A percentile compares a stretch with the other conserved stretches of the same genome.
These are phyloP conservation scores for Pseudochaenichthys georgianus DNA, from an alignment of 2,797 vertebrate genomes.

Conservation along the genomic window DNA sequence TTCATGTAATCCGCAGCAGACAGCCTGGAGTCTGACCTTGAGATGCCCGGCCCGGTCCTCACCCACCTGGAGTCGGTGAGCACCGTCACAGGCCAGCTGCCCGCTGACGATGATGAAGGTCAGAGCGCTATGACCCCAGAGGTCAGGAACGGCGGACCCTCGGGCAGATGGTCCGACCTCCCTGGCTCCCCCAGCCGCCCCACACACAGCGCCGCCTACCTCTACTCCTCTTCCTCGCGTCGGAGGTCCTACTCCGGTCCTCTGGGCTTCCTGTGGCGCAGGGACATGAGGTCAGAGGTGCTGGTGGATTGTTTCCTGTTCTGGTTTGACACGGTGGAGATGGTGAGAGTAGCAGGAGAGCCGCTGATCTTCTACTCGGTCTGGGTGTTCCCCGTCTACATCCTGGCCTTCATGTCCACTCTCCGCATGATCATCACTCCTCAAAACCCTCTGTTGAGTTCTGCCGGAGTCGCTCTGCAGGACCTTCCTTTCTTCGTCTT, in stretches of 20 bases:
- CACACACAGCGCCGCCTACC: constrained; percentile 44
- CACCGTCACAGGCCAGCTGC: constrained; percentile 74
- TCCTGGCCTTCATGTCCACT: constrained; percentile 84
- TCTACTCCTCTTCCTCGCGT: constrained; percentile 67
- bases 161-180: constrained; percentile 41
- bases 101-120: constrained; percentile 40
- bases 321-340: constrained; percentile 89
- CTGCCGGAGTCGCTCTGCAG: constrained; percentile 79
- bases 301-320: constrained; percentile 83
- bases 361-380: constrained; percentile 73
- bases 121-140: constrained; percentile 55
- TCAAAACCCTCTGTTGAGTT: constrained; percentile 73
- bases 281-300: constrained; percentile 79
- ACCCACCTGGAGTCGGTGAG: constrained; percentile 80
- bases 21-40: constrained; percentile 65
- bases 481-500: constrained; percentile 88
- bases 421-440: constrained; percentile 81
- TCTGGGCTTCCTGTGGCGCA: constrained; percentile 68
- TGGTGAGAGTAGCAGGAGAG: constrained; percentile 83
- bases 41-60: constrained; percentile 71
- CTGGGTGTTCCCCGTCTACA: constrained; percentile 87
- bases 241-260: constrained; percentile 46
- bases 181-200: constrained; percentile 24
- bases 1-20: constrained; percentile 58
- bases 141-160: constrained; percentile 53